Evolutionary conservation across 2,113 vertebrate species (phyloP).

Genomic region (Mus musculus): DNA sequence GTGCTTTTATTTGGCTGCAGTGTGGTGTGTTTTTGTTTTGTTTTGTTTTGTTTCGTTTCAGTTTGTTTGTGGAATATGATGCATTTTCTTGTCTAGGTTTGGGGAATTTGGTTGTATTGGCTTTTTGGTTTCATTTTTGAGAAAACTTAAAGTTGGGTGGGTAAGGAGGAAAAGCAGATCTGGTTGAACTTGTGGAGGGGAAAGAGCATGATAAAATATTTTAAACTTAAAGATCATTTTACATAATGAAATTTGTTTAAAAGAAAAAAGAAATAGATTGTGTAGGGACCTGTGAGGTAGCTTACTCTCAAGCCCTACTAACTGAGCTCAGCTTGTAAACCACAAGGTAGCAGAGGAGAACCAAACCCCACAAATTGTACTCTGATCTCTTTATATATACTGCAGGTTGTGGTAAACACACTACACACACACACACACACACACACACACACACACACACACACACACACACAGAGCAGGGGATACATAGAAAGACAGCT

Average conservation of each 20-base stretch:
- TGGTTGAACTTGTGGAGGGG: not conserved
- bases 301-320: not conserved
- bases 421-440: not conserved
- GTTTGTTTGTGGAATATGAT: not conserved
- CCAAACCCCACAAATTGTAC: not conserved
- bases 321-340: not conserved
- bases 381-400: not conserved
- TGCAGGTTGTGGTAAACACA: no score
- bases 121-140: not conserved
- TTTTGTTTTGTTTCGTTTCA: not conserved
- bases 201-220: not conserved
- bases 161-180: not conserved
- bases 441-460: not conserved
- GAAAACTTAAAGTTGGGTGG: not conserved
- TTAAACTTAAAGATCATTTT: not conserved
- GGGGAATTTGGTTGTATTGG: not conserved
- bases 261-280: not conserved
- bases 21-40: not conserved
- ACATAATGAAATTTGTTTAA: not conserved
- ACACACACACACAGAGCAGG: not conserved
- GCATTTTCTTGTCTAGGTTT: not conserved
- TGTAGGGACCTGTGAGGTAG: not conserved
- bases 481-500: not conserved
- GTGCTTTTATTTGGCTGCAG: not conserved
- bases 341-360: not conserved